Evolutionary conservation across 1,140 invertebrate genomes (phyloP), one percentile per base, ranked within the genome.

Genomic region (Musca domestica): DNA sequence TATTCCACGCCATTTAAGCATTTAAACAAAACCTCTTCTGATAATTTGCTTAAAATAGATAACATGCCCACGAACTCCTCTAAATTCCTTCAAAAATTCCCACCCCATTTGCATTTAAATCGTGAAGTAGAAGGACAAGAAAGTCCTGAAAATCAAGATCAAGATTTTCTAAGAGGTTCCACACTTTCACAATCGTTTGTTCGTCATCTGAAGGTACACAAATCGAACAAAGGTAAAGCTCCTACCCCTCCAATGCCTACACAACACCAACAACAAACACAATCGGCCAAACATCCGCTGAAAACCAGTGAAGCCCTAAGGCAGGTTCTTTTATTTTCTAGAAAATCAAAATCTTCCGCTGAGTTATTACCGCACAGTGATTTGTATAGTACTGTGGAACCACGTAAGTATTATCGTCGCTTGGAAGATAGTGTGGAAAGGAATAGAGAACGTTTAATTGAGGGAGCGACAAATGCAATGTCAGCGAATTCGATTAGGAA

Each of bases 111-210:
- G 47, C 69, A 78, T 63, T 68, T 81, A 2, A 63, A 68, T 19
- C 70, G 67, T 58, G 66, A 71, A 34, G 19, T 69, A 19, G 67
- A 67, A 2, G 67, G 67, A 15, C 58, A 51, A 15, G 61, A 66
- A 46, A 30, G 47, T 20, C 23, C 58, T 14, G 54, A 64, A 1
- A 19, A 30, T 14, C 47, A 46, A 20, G 67, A 70, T 66, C 12
- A 51, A 17, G 77, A 78, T 67, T 80, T 81, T 46, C 74, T 80
- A 65, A 71, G 80, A 3, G 80, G 80, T 48, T 76, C 80, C 12
- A 82, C 80, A 4, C 58, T 82, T 1, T 81, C 80, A 54, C 77
- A 82, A 63, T 82, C 80, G 22, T 82, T 82, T 64, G 80, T 81
- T 52, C 71, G 72, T n/a, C 77, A 78, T 51, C 54, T 78, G 47